Base-by-base conservation (phyloP, 2,797 vertebrate species). In the Amphiprion clarkii region DNA sequence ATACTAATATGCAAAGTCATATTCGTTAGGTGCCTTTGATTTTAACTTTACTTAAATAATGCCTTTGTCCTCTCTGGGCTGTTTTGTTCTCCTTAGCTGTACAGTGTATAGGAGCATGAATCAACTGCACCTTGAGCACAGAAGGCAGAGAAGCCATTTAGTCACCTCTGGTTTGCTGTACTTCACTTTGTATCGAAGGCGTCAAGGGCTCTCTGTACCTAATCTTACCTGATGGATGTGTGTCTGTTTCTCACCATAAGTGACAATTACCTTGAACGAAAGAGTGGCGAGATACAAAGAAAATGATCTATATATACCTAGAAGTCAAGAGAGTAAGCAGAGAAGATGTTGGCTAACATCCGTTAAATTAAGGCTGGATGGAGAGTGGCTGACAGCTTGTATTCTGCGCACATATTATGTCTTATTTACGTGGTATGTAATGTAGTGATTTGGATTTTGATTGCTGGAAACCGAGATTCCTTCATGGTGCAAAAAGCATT, bases 191-290 rank as follows among this genome's bases (percentile, higher is more conserved):
- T 27, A 58, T 52, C 76, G 74, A 82, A 81, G 80, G 82, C 36
- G 12, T 86, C 71, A 67, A 86, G 73, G 81, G 80, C 75, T 84
- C 57, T 25, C 31, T 10, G 27, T 58, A 40, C 67, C 59, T 69
- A 65, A 82, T 74, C 59, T 14, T 42, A 31, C 33, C 71, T 82
- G 84, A 90, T 14, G 2, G 79, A 91, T 87, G 75, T 57, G 58
- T 58, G 36, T 71, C 53, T 63, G 53, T 12, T 56, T 73, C 67
- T 76, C 68, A 39, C 42, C 6, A 33, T 65, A 56, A 75, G 63
- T 68, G 67, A 84, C 82, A 70, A 78, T 84, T 84, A 84, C 70
- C 1, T 44, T 82, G 88, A 90, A 27, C 71, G 82, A 57, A 82
- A 27, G 31, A 75, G 64, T 57, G 16, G 80, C 70, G 74, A 70